Evolutionary conservation across 2,797 vertebrate species (phyloP).

Genomic region (Octomys mimax): DNA sequence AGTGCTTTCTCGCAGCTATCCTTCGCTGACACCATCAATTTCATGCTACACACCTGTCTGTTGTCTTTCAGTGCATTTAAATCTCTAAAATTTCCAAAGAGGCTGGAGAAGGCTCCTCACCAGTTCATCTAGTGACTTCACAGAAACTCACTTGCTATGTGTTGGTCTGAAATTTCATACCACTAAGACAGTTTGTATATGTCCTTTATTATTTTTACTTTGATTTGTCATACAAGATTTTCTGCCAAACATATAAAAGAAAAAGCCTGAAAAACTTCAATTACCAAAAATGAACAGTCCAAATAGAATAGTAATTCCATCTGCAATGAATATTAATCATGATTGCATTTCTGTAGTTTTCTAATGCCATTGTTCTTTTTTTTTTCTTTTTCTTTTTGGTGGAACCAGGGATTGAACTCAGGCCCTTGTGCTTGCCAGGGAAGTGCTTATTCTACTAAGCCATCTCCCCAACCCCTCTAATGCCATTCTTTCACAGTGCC

Average conservation of each 20-base stretch:
- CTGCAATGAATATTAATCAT: not conserved
- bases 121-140: not conserved
- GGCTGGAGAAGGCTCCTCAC: no score
- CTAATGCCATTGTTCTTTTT: not conserved
- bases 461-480: not conserved
- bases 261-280: not conserved
- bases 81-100: not conserved
- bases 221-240: not conserved
- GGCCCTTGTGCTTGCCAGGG: no score
- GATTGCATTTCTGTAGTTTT: not conserved
- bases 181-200: not conserved
- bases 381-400: no score
- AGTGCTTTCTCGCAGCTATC: not conserved
- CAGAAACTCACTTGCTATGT: not conserved
- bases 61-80: not conserved
- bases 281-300: not conserved
- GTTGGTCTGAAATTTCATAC: not conserved
- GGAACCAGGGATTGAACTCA: no score
- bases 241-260: not conserved
- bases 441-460: no score
- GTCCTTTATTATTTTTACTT: not conserved
- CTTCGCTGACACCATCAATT: not conserved
- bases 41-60: not conserved
- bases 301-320: no score
- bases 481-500: not conserved